These are phyloP conservation scores for Sebastes hubbsi DNA, from an alignment of 2,797 vertebrate species.

Conservation along the genomic window DNA sequence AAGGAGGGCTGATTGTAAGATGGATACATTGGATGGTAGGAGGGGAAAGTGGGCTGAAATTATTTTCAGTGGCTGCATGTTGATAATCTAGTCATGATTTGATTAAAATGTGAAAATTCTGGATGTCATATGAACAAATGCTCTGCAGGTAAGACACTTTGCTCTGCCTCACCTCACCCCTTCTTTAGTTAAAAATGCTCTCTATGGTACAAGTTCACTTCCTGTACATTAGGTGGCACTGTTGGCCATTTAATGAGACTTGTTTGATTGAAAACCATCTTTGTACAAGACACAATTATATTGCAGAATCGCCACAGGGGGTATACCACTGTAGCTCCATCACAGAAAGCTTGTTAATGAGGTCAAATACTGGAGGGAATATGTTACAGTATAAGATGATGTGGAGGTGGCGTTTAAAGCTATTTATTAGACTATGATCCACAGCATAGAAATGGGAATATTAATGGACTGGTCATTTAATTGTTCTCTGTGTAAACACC, in stretches of 20 bases:
- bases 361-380: neutral
- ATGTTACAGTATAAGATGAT: neutral
- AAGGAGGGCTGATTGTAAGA: constrained; percentile 1
- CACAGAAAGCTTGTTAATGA: neutral
- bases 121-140: neutral
- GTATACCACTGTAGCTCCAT: neutral
- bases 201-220: neutral
- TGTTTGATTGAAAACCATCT: neutral
- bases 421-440: neutral
- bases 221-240: constrained; percentile 33
- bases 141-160: neutral
- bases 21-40: neutral
- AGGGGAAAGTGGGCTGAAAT: neutral
- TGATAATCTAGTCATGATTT: neutral
- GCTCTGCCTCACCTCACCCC: neutral
- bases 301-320: neutral
- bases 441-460: neutral
- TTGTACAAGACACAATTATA: neutral
- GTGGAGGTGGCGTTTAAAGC: neutral
- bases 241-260: neutral
- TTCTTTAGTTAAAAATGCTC: no score
- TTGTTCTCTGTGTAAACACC: neutral
- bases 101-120: neutral
- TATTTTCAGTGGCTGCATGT: neutral
- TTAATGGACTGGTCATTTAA: neutral